phyloP scores from a whole-genome alignment of 2,113 vertebrate species.

The Tretioscincus oriximinensis region DNA sequence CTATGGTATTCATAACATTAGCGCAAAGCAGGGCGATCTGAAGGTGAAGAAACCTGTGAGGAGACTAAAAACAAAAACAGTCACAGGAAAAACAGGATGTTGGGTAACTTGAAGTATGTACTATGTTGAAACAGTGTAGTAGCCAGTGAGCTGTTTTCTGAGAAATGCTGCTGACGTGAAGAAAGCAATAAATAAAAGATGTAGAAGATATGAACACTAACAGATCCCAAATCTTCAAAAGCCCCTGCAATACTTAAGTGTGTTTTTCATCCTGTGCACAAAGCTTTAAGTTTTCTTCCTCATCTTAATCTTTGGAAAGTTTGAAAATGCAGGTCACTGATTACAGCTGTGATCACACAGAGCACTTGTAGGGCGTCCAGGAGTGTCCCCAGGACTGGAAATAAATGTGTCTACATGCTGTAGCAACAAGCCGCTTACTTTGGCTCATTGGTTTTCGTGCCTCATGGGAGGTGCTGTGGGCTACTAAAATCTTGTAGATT shows the following conservation, averaged over 20 bases:
- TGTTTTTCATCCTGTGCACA: background rate
- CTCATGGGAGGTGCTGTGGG: too few species aligned
- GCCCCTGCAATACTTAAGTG: too few species aligned
- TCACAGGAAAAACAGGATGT: background rate
- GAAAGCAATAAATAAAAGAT: background rate
- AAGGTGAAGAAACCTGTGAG: background rate
- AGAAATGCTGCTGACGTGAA: background rate
- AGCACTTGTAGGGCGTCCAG: too few species aligned
- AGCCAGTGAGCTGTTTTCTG: background rate
- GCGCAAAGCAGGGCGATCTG: background rate
- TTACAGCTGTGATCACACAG: background rate
- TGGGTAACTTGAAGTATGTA: background rate
- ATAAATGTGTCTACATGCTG: too few species aligned
- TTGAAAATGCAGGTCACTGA: background rate
- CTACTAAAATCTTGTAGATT: too few species aligned
- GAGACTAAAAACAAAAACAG: background rate
- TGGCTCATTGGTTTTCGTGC: too few species aligned
- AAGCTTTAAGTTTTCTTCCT: background rate
- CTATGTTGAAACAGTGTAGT: background rate
- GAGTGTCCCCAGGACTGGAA: too few species aligned
- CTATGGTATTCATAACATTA: background rate
- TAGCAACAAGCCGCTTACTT: too few species aligned
- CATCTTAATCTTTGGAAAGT: background rate
- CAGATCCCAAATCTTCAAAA: background rate
- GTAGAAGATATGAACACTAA: background rate